Base-by-base conservation (phyloP, 2,797 vertebrate species). In the Lindbergichthys nudifrons region DNA sequence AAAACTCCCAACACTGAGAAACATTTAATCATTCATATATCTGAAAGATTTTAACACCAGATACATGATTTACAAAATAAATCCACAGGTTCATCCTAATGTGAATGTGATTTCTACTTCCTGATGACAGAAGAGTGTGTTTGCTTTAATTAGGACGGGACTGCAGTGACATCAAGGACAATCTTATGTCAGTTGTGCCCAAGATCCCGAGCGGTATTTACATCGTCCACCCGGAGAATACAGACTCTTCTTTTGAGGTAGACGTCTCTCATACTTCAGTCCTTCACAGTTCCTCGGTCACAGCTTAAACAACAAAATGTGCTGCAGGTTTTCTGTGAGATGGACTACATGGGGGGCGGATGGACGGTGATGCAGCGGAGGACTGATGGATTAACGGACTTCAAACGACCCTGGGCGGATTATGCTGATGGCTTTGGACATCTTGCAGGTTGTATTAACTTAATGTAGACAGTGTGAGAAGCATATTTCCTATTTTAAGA, bases 161-260 rank as follows among this genome's bases (percentile, higher is more conserved):
- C 83, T 98, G 97, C 89, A 97, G 95, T 61, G 95, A 97, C 91
- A 97, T 98, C 84, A 97, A 96, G 89, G 96, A 97, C 61, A 96
- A 86, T 1, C 85, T 97, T 58, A 78, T 95, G 69, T 94, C 93
- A 2, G 92, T 97, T 0, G 94, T 97, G 75, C 96, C 96, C 75
- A 97, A 96, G 95, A 97, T 96, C 84, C 96, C 97, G 73, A 98
- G 95, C 84, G 97, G 96, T 26, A 96, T 98, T 76, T 99, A 98
- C 61, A 96, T 97, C 67, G 93, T 98, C 76, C 94, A 96, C 60
- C 97, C 96, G 50, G 96, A 97, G 86, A 96, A 96, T 61, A 94
- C 94, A 8, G 96, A 96, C 86, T 92, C 94, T 61, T 93, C 96
- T 50, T 99, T 97, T 94, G 97, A 98, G 96, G 96, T 97, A 96